These are phyloP conservation scores for Parazoanthus darwini DNA, from an alignment of 92 coral and sea anemone genomes.

Conservation along the genomic window DNA sequence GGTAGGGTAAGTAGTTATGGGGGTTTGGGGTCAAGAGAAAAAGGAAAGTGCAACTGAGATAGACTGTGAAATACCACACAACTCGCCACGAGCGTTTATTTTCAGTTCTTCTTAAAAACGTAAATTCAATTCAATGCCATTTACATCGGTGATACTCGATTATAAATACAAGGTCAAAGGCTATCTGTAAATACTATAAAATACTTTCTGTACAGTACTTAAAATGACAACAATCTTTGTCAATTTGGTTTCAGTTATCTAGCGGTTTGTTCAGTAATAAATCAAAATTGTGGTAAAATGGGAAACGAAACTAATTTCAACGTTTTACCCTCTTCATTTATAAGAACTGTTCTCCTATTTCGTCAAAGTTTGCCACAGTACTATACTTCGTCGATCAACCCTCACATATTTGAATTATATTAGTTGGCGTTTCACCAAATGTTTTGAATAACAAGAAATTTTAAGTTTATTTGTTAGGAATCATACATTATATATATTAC, in stretches of 20 bases:
- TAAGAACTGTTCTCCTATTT: not conserved
- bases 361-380: too few species aligned
- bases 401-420: not conserved
- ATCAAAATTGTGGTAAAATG: too few species aligned
- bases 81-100: not conserved
- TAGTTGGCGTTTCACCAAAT: not conserved
- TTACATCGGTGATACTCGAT: not conserved
- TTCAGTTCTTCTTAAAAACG: not conserved
- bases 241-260: not conserved
- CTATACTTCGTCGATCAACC: not conserved
- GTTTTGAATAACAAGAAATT: not conserved
- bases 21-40: too few species aligned
- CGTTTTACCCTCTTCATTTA: not conserved
- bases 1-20: too few species aligned
- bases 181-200: constrained; percentile 12
- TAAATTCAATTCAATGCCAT: not conserved
- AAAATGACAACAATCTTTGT: not conserved
- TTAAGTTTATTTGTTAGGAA: not conserved
- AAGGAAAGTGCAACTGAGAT: too few species aligned
- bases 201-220: constrained; percentile 20
- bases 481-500: too few species aligned
- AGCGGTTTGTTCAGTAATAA: not conserved
- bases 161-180: not conserved
- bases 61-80: not conserved
- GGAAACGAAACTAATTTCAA: too few species aligned